A percentile compares a stretch with the other conserved stretches of the same genome.
Conservation (phyloP, 2,113 vertebrate genomes). For the Saccopteryx leptura region DNA sequence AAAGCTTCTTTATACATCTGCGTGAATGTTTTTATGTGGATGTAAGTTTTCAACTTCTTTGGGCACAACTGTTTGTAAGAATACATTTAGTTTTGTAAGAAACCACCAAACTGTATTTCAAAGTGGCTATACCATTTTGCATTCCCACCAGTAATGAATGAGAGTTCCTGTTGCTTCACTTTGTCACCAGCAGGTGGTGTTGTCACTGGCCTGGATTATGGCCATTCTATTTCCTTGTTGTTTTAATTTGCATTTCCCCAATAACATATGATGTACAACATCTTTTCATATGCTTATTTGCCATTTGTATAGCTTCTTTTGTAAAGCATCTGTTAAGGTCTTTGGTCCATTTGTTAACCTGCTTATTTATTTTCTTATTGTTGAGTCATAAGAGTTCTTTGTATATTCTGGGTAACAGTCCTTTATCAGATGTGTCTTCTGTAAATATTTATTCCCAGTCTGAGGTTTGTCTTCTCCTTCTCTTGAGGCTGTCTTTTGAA, state of each 20-base stretch:
- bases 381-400: background rate
- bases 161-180: background rate
- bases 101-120: background rate
- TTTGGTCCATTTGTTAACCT: background rate
- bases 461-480: background rate
- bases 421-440: background rate
- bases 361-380: background rate
- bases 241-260: background rate
- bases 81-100: background rate
- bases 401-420: background rate
- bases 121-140: background rate
- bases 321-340: background rate
- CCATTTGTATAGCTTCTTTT: background rate
- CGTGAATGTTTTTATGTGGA: background rate
- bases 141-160: background rate
- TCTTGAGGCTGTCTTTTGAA: background rate
- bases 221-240: background rate
- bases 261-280: background rate
- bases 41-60: background rate
- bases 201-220: background rate
- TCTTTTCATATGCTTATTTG: background rate
- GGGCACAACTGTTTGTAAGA: background rate
- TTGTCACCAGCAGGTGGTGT: too few relatives aligned
- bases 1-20: background rate
- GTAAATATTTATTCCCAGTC: background rate